Evolutionary conservation across 2,888 invertebrate species (phyloP).

Genomic region (Yponomeuta cagnagella): DNA sequence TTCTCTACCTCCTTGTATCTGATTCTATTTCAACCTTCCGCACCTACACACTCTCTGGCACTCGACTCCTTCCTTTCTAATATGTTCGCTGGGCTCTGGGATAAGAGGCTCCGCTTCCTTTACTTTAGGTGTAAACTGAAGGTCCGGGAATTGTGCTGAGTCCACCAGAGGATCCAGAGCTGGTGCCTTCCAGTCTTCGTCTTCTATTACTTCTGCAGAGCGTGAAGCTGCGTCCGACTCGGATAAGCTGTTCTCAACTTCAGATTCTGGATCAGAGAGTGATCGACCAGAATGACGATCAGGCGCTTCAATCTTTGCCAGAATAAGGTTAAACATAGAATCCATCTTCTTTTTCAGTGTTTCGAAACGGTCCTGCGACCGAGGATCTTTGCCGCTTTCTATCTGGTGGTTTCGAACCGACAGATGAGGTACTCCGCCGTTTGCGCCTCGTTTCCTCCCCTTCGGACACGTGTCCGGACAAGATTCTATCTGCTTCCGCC

Average conservation of each 20-base stretch:
- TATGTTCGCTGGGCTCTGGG: neutral
- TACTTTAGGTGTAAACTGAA: slow-evolving; percentile 6
- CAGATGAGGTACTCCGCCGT: slow-evolving; percentile 4
- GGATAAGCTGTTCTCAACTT: neutral
- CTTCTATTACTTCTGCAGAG: neutral
- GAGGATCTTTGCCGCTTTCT: neutral
- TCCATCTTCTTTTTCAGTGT: slow-evolving; percentile 8
- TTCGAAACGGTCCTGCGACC: neutral
- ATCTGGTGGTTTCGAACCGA: neutral
- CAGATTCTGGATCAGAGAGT: neutral
- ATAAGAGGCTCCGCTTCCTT: slow-evolving; percentile 7
- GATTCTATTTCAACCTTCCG: slow-evolving; percentile 8
- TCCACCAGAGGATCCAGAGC: neutral
- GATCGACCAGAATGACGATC: neutral
- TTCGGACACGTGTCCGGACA: neutral
- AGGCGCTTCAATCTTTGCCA: neutral
- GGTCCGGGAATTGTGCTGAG: neutral
- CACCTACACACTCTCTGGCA: slow-evolving; percentile 1
- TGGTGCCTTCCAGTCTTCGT: slow-evolving; percentile 1
- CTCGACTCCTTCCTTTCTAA: slow-evolving; percentile 4
- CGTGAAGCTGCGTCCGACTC: neutral
- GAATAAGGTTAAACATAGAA: slow-evolving; percentile 8
- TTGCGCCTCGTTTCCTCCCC: slow-evolving; percentile 1
- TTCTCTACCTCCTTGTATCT: slow-evolving; percentile 9
- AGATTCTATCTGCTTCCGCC: slow-evolving; percentile 2